Evolutionary conservation across 2,888 invertebrate genomes (phyloP), one percentile per base, ranked within the genome.

Genomic region (Drosophila greeni): DNA sequence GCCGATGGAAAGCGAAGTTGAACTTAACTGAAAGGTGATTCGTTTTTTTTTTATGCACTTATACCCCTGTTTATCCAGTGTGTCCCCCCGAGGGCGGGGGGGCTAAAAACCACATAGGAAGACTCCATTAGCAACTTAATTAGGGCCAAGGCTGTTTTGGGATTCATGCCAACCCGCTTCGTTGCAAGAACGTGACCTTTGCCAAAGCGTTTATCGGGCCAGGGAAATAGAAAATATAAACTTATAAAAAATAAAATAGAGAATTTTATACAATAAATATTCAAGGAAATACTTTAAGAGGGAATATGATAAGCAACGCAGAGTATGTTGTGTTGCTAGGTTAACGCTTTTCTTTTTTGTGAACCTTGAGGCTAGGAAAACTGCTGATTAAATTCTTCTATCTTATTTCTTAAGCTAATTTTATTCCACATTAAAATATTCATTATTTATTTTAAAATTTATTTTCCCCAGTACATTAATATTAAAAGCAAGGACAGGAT

Each of bases 41-140:
- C 20, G 29, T 24, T 12, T 42, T 60, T 34, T 62, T 58, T 20
- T 23, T 18, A 40, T 34, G 40, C 34, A 43, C 16, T 31, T 43
- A 24, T 24, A 14, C 18, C 23, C 42, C 11, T 23, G 34, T 36
- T 58, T 42, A 23, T 29, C 23, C 34, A 23, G 36, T 23, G 34
- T 14, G 42, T 57, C 31, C 24, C 29, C 11, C 4, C 1, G 2
- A 7, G 23, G 8, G 12, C 5, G 12, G 16, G 8, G 12, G 8
- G 12, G 16, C 5, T 11, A 24, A 29, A 34, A 20, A 42, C 52
- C 29, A 43, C 33, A 61, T 61, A 20, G 61, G 39, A 52, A 64
- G 53, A 66, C 54, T 31, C 42, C 54, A 64, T 64, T 64, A 64
- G 33, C 42, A 45, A 53, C 65, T 65, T 37, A 65, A 53, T 64